Percentiles rank a stretch among this genome's conserved stretches.
phyloP scores from a whole-genome alignment of 92 coral and sea anemone species.

The Diadumene lineata region DNA sequence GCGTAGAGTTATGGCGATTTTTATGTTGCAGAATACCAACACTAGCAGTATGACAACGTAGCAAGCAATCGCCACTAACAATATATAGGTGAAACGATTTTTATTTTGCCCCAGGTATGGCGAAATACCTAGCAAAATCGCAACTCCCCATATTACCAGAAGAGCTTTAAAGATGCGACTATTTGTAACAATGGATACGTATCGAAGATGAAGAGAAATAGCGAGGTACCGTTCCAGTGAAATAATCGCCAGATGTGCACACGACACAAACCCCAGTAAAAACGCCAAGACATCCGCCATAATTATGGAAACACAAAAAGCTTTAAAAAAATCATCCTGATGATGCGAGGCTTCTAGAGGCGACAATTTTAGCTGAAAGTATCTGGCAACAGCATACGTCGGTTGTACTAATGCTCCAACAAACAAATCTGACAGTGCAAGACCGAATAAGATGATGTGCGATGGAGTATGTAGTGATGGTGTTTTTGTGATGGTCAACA shows the following conservation, averaged over 20 bases:
- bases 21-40: constrained; percentile 12
- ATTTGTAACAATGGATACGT: constrained; percentile 18
- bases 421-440: constrained; percentile 25
- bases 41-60: not conserved
- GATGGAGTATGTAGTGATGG: constrained; percentile 29
- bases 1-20: constrained; percentile 11
- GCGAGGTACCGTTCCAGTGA: constrained; percentile 19
- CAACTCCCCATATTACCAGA: constrained; percentile 16
- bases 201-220: constrained; percentile 16
- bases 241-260: not conserved
- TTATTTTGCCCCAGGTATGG: not conserved
- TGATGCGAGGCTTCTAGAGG: not conserved
- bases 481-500: constrained; percentile 24
- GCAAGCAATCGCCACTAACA: not conserved
- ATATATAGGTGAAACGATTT: not conserved
- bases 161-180: constrained; percentile 10
- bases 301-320: not conserved
- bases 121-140: not conserved
- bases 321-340: not conserved
- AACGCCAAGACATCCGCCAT: constrained; percentile 8
- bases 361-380: constrained; percentile 3
- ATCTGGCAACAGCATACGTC: constrained; percentile 7
- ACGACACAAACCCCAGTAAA: not conserved
- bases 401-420: constrained; percentile 30
- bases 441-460: constrained; percentile 13